Evolutionary conservation across 2,113 vertebrate genomes (phyloP).

Genomic region (Propithecus coquereli): DNA sequence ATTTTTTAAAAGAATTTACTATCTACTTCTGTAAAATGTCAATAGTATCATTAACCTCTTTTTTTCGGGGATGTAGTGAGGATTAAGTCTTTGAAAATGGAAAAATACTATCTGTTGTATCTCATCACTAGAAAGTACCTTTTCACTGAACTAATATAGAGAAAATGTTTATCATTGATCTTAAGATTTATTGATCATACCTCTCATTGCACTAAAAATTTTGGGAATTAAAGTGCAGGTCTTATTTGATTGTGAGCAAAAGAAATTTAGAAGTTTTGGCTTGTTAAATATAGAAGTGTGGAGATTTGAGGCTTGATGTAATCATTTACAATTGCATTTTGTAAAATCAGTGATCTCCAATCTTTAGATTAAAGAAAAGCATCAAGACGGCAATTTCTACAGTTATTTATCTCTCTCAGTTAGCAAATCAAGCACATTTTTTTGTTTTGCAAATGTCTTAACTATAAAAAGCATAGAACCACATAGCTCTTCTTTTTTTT

Average conservation of each 20-base stretch:
- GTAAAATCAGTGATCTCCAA: neutral
- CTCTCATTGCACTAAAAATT: neutral
- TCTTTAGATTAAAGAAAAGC: neutral
- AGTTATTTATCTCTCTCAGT: neutral
- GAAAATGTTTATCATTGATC: neutral
- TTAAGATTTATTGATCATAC: neutral
- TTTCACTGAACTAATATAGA: neutral
- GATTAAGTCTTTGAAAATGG: constrained; percentile 18
- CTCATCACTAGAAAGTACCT: neutral
- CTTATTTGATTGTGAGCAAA: constrained; percentile 9
- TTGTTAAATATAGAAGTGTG: neutral
- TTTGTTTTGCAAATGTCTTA: neutral
- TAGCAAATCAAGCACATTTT: neutral
- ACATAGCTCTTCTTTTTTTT: neutral
- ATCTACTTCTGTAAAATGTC: constrained; percentile 32
- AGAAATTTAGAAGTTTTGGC: neutral
- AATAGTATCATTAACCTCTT: neutral
- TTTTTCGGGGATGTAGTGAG: neutral
- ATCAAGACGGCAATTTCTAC: neutral
- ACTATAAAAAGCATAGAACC: neutral
- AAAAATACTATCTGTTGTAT: constrained; percentile 27
- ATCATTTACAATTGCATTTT: constrained; percentile 30
- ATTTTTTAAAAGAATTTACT: constrained; percentile 6
- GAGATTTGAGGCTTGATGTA: neutral
- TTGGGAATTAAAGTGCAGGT: neutral